Conservation (phyloP, 1,140 invertebrate genomes). For the Platyscapa corneri region DNA sequence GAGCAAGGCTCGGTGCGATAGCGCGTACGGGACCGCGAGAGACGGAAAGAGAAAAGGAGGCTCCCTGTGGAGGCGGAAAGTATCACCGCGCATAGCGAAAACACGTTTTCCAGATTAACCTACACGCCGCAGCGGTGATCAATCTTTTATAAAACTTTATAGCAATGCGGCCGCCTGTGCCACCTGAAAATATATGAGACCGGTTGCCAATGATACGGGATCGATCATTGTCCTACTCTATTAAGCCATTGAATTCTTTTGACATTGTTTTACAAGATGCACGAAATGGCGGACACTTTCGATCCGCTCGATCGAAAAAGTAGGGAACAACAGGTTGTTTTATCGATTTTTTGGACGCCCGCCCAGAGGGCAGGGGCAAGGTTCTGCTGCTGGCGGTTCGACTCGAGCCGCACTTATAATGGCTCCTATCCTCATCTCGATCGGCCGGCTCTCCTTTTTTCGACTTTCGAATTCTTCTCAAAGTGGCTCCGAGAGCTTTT, state of each 20-base stretch:
- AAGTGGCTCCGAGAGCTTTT: too few relatives aligned
- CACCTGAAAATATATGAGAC: conserved; percentile 51
- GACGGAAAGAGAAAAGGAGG: conserved; percentile 57
- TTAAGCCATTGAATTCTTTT: conserved; percentile 49
- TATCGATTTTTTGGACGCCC: too few relatives aligned
- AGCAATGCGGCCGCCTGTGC: conserved; percentile 40
- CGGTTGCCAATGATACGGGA: conserved; percentile 48
- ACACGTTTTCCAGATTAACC: conserved; percentile 68
- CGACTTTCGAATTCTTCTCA: too few relatives aligned
- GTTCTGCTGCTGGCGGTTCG: neutral
- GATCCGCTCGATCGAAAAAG: neutral
- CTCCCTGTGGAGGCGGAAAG: conserved; percentile 65
- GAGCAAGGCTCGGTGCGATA: conserved; percentile 13
- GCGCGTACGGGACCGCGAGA: neutral
- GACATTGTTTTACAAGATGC: conserved; percentile 36
- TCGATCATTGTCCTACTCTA: conserved; percentile 52
- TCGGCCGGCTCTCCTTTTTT: too few relatives aligned
- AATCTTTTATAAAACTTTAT: conserved; percentile 59
- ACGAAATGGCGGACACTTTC: neutral
- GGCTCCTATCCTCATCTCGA: too few relatives aligned
- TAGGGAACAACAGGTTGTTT: neutral
- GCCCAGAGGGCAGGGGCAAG: too few relatives aligned
- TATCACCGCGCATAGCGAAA: conserved; percentile 59
- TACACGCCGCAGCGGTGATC: conserved; percentile 59
- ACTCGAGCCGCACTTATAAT: too few relatives aligned